phyloP scores from a whole-genome alignment of 2,888 invertebrate species.

The Nephrocerus scutellatus region DNA sequence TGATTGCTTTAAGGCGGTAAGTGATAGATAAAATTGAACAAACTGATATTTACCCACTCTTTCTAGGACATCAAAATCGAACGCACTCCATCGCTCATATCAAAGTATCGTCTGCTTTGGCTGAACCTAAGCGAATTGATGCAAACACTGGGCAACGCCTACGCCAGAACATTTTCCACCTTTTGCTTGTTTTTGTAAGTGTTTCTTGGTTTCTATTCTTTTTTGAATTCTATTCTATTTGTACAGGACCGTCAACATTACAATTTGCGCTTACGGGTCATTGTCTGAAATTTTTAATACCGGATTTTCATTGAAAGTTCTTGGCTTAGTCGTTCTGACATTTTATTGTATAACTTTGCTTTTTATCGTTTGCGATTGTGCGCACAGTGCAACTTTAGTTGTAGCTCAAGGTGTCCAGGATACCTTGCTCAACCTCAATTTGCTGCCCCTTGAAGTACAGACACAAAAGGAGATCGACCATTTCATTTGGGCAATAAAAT shows the following conservation, averaged over 20 bases:
- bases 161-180: conserved; percentile 60
- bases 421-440: conserved; percentile 54
- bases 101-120: conserved; percentile 59
- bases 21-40: background rate
- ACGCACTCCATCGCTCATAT: conserved; percentile 53
- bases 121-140: conserved; percentile 59
- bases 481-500: conserved; percentile 60
- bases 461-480: conserved; percentile 61
- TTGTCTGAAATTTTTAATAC: conserved; percentile 61
- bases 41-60: conserved; percentile 1
- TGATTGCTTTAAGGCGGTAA: conserved; percentile 50
- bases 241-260: conserved; percentile 57
- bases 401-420: conserved; percentile 59
- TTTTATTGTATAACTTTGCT: conserved; percentile 55
- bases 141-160: conserved; percentile 60
- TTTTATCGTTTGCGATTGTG: conserved; percentile 61
- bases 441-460: conserved; percentile 52
- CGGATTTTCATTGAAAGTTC: conserved; percentile 60
- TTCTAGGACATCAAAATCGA: conserved; percentile 53
- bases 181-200: conserved; percentile 46
- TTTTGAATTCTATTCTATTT: background rate
- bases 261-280: conserved; percentile 59
- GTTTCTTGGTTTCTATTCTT: background rate
- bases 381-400: conserved; percentile 57
- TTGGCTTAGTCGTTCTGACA: conserved; percentile 57